phyloP scores from a whole-genome alignment of 2,113 vertebrate genomes.

The Clarias magur region DNA sequence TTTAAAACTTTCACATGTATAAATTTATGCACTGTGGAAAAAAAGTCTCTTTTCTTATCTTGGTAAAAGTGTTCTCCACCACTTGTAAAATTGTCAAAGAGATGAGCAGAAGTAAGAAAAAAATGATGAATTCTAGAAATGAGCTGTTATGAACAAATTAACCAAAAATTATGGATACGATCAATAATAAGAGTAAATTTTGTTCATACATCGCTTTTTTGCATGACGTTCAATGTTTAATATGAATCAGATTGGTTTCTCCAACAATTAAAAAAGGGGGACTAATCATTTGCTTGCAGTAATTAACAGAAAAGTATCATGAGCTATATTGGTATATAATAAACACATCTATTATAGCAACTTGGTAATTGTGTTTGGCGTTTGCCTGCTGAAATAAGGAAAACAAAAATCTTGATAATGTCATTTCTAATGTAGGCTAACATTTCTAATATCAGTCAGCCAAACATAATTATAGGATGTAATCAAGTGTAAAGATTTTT shows the following conservation, averaged over 20 bases:
- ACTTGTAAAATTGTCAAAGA: too few relatives aligned
- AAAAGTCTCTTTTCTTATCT: too few relatives aligned
- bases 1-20: too few relatives aligned
- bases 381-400: background rate
- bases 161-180: too few relatives aligned
- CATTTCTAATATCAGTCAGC: background rate
- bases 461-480: conserved; percentile 48
- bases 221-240: background rate
- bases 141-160: too few relatives aligned
- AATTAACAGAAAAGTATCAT: background rate
- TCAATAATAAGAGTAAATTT: too few relatives aligned
- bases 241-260: background rate
- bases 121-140: too few relatives aligned
- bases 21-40: too few relatives aligned
- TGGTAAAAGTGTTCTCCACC: too few relatives aligned
- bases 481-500: conserved; percentile 55
- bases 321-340: background rate
- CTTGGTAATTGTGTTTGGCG: background rate
- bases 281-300: background rate
- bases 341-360: background rate
- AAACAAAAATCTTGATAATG: conserved; percentile 20
- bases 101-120: too few relatives aligned
- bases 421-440: conserved; percentile 9
- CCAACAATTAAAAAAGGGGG: background rate
- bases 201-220: too few relatives aligned